Percentiles rank a stretch among this genome's conserved stretches.
phyloP scores from a whole-genome alignment of 1,140 invertebrate species.

The Notospermus geniculatus region DNA sequence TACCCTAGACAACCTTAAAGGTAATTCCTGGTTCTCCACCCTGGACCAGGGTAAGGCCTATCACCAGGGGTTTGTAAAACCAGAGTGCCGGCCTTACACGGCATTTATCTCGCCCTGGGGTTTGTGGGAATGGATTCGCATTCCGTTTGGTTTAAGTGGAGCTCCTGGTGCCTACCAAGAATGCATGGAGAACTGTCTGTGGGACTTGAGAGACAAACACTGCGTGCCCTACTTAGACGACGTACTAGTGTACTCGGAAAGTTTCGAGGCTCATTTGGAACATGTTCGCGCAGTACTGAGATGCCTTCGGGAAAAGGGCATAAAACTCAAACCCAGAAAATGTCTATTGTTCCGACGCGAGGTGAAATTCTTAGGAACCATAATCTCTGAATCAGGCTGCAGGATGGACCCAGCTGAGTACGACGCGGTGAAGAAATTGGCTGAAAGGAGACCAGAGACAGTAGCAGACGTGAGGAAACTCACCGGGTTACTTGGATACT shows the following conservation, averaged over 20 bases:
- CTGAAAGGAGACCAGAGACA: conserved; percentile 31
- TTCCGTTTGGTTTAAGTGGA: conserved; percentile 57
- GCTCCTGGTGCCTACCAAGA: conserved; percentile 57
- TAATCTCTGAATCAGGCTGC: conserved; percentile 21
- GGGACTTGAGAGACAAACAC: conserved; percentile 22
- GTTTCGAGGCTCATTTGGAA: conserved; percentile 50
- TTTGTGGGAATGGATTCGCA: conserved; percentile 39
- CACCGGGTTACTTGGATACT: conserved; percentile 55
- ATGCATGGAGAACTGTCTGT: conserved; percentile 56
- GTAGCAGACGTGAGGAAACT: conserved; percentile 52
- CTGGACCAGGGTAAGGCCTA: conserved; percentile 30
- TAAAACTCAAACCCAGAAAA: conserved; percentile 15
- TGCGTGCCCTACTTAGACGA: conserved; percentile 57
- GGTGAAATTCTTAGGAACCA: conserved; percentile 12
- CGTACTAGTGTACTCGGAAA: conserved; percentile 48
- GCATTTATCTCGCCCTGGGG: conserved; percentile 27
- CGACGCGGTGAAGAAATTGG: conserved; percentile 46
- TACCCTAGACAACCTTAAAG: conserved; percentile 9
- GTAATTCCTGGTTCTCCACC: conserved; percentile 14
- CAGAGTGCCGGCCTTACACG: conserved; percentile 16
- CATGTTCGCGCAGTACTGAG: conserved; percentile 16
- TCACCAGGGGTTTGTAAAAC: conserved; percentile 26
- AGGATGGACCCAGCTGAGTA: conserved; percentile 51
- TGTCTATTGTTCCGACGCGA: conserved; percentile 3
- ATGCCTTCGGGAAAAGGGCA: conserved; percentile 3